A percentile compares a stretch with the other conserved stretches of the same genome.
phyloP scores from a whole-genome alignment of 2,113 vertebrate species.

The Motacilla tschutschensis region DNA sequence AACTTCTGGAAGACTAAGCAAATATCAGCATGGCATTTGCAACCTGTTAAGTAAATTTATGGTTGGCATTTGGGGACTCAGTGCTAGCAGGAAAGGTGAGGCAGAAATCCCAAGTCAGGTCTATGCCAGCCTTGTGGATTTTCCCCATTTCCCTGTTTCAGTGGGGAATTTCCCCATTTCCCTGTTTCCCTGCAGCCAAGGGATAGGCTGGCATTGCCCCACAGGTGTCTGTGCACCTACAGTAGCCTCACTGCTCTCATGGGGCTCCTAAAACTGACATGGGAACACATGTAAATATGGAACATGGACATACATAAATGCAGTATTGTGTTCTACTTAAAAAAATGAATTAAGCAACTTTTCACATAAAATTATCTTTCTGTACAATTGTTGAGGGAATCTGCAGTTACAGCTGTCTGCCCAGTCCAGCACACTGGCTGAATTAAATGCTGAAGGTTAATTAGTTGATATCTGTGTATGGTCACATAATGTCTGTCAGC shows the following conservation, averaged over 20 bases:
- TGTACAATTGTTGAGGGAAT: not conserved
- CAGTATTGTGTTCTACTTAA: not conserved
- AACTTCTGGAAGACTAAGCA: not conserved
- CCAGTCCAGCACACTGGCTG: not conserved
- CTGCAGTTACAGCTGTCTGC: not conserved
- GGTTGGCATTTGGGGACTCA: not conserved
- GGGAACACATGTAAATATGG: rapidly evolving
- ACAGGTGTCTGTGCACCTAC: rapidly evolving
- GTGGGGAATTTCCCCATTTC: too few species aligned
- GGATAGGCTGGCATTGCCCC: not conserved
- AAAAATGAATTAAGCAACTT: not conserved
- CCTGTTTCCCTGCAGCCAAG: not conserved
- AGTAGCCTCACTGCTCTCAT: not conserved
- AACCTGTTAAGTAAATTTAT: not conserved
- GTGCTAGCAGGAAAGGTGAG: not conserved
- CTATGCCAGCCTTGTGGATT: rapidly evolving
- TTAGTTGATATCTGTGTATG: not conserved
- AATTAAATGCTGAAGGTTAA: not conserved
- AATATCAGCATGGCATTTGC: not conserved
- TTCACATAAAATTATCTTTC: not conserved
- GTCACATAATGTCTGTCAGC: not conserved
- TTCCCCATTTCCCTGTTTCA: not conserved
- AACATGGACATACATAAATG: not conserved
- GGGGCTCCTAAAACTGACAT: not conserved
- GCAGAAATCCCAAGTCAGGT: not conserved